Conservation (phyloP, 1,140 invertebrate genomes). For the Brachionus calyciflorus region DNA sequence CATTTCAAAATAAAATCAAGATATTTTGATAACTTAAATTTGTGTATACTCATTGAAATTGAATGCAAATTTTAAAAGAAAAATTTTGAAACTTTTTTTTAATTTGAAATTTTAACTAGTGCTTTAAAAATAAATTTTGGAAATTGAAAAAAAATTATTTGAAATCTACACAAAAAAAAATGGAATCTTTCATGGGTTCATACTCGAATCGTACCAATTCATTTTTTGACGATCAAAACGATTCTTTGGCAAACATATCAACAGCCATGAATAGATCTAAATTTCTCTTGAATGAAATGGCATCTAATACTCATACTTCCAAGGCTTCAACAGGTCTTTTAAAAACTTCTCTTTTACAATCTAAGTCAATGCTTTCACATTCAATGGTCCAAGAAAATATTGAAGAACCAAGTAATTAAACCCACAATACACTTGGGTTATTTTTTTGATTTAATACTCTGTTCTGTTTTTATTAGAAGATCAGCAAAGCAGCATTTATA, state of each 20-base stretch:
- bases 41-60: too few relatives aligned
- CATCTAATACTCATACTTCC: background rate
- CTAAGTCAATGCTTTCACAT: conserved; percentile 16
- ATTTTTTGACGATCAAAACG: conserved; percentile 43
- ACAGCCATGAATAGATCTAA: conserved; percentile 43
- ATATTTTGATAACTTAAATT: too few relatives aligned
- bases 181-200: background rate
- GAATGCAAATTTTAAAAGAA: too few relatives aligned
- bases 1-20: too few relatives aligned
- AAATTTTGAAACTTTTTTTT: too few relatives aligned
- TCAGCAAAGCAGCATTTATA: conserved; percentile 34
- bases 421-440: too few relatives aligned
- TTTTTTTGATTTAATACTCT: too few relatives aligned
- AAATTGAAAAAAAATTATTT: background rate
- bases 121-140: background rate
- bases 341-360: conserved; percentile 11
- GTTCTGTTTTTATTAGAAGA: too few relatives aligned
- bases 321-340: background rate
- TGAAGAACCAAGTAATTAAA: conserved; percentile 15
- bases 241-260: conserved; percentile 13
- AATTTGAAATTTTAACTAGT: background rate
- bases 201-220: background rate
- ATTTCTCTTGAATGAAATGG: conserved; percentile 38
- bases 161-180: background rate
- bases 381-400: background rate